Base-by-base conservation (phyloP, 2,113 vertebrate species). In the Lucifuga dentata region DNA sequence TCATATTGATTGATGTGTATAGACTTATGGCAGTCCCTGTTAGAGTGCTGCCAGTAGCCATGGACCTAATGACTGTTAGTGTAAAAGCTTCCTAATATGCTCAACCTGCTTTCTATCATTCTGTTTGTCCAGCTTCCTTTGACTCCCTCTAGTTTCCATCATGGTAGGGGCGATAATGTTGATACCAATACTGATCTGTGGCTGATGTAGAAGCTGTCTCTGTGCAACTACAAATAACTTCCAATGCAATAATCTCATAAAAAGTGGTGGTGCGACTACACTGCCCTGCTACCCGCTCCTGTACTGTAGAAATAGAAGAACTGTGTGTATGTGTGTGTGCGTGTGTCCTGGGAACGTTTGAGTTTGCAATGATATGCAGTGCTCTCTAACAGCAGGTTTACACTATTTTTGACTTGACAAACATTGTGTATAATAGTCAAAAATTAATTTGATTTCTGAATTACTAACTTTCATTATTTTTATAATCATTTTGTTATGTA, bases 31-130 rank as follows among this genome's bases (percentile, higher is more conserved):
- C 65, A 38, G 71, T 29, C 75, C 67, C 49, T 69, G 62, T 53
- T 53, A 40, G 79, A 68, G 61, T 36, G 53, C 86, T 61, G 84
- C 87, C 83, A 10, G 85, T 91, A 92, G 90, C 92, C 91, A 92
- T 92, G 67, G 85, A 92, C 91, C 90, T 82, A n/a, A 76, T 84
- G 90, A 92, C 92, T 92, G 92, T 93, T 92, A 85, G 58, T 78
- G 72, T 88, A 65, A 82, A 86, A 62, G 51, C 65, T 57, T 45
- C 51, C 44, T 46, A 11, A 62, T 53, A 3, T 38, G 65, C 50
- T 2, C 41, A 6, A 50, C 45, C 57, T 15, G 33, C 61, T 74
- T 62, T 43, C 38, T 59, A 1, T 39, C 38, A 57, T 66, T 59
- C 11, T 50, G 36, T 78, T 59, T 55, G 53, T 36, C n/a, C 48